phyloP scores from a whole-genome alignment of 2,797 vertebrate species.

The Tapirus indicus region DNA sequence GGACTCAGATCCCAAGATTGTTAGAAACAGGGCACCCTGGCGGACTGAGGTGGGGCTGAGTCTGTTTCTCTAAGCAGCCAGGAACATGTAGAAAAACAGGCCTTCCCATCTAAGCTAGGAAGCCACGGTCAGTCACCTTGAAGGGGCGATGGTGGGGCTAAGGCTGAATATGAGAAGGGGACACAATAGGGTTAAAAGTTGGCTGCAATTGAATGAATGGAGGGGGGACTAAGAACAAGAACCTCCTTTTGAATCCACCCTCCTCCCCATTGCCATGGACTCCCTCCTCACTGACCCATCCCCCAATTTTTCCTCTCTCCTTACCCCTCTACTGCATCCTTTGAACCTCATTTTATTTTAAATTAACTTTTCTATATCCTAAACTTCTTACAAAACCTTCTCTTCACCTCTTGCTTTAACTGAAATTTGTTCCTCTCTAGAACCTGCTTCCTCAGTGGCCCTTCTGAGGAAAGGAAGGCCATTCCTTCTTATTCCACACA shows the following conservation, averaged over 20 bases:
- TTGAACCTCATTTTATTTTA: background rate
- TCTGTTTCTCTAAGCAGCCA: background rate
- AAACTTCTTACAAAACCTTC: background rate
- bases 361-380: background rate
- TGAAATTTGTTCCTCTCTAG: background rate
- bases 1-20: background rate
- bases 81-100: background rate
- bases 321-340: background rate
- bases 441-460: background rate
- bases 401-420: conserved; percentile 2
- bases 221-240: background rate
- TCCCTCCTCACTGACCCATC: background rate
- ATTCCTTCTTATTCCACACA: background rate
- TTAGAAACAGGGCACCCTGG: background rate
- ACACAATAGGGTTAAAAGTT: background rate
- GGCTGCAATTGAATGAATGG: background rate
- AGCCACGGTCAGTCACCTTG: background rate
- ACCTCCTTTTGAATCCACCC: background rate
- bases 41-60: background rate
- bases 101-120: background rate
- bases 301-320: background rate
- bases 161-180: background rate
- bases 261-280: background rate
- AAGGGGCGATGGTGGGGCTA: background rate
- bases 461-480: background rate